These are phyloP conservation scores for Hippocampus abdominalis DNA, from an alignment of 2,113 vertebrate species.

Conservation along the genomic window DNA sequence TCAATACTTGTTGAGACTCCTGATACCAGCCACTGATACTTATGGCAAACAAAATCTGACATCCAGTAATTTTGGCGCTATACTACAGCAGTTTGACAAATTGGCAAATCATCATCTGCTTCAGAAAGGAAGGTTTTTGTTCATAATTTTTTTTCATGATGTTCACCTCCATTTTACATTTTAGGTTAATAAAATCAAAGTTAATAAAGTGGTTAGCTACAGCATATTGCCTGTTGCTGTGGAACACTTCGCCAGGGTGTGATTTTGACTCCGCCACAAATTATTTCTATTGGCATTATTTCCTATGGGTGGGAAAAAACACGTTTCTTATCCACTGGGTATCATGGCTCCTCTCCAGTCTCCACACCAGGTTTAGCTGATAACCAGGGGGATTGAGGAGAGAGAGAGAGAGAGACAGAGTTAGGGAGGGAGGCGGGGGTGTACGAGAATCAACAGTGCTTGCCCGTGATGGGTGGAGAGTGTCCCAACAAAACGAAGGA, in stretches of 20 bases:
- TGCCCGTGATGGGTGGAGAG: constrained; percentile 30
- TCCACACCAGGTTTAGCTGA: constrained; percentile 67
- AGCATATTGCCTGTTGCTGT: background rate
- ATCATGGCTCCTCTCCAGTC: constrained; percentile 63
- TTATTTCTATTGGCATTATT: background rate
- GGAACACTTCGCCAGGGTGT: background rate
- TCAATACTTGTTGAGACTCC: no score
- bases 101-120: no score
- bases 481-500: constrained; percentile 21
- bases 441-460: constrained; percentile 48
- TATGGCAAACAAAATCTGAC: no score
- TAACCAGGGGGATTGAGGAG: constrained; percentile 33
- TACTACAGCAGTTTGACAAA: no score
- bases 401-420: constrained; percentile 7
- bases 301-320: background rate
- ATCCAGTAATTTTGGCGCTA: no score
- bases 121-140: no score
- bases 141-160: no score
- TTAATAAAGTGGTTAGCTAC: background rate
- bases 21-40: no score
- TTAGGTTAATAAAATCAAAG: background rate
- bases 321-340: background rate
- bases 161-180: background rate
- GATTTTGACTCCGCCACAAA: constrained; percentile 13
- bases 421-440: constrained; percentile 17